Percentiles rank a stretch among this genome's conserved stretches.
Conservation (phyloP, 2,797 vertebrate genomes). For the Anisognathus igniventris region DNA sequence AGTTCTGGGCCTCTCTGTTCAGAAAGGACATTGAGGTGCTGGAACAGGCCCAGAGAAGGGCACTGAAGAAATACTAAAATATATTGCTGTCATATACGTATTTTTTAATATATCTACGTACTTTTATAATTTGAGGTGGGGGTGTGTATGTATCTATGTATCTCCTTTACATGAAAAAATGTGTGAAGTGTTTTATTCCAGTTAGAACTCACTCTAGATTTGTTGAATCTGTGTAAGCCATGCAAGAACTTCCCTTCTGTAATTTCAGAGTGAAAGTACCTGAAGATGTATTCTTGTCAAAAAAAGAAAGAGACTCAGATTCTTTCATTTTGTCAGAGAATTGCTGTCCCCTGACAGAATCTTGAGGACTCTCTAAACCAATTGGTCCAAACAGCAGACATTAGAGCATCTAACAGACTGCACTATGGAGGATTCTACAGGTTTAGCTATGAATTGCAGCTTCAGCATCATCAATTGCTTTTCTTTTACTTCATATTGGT, state of each 20-base stretch:
- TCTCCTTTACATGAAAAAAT: background rate
- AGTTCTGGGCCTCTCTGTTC: too few relatives aligned
- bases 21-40: too few relatives aligned
- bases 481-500: background rate
- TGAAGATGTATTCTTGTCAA: background rate
- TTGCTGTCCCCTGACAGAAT: background rate
- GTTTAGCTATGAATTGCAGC: background rate
- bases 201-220: background rate
- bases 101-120: background rate
- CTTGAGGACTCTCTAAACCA: background rate
- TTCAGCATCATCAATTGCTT: background rate
- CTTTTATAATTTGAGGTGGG: background rate
- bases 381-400: background rate
- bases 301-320: background rate
- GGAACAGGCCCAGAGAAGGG: too few relatives aligned
- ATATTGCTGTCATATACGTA: fast-evolving
- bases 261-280: background rate
- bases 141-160: fast-evolving
- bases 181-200: background rate
- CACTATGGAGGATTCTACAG: background rate
- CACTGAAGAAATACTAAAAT: background rate
- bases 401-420: background rate
- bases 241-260: background rate
- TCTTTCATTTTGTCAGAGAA: background rate
- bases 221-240: background rate